Evolutionary conservation across 23 tunicate genomes (phyloP).

Genomic region (Clavelina lepadiformis): DNA sequence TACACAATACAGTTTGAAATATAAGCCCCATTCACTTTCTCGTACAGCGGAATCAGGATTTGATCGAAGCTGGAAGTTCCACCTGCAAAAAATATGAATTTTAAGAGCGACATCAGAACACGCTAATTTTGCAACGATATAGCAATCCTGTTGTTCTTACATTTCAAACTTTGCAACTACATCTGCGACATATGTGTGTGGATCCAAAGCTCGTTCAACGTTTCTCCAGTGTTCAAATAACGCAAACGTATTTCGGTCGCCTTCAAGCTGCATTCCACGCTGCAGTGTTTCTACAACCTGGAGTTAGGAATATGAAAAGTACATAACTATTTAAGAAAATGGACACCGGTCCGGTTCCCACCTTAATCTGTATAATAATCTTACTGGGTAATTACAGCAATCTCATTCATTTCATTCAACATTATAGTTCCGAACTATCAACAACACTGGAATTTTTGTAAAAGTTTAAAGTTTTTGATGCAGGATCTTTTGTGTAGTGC

Average conservation of each 20-base stretch:
- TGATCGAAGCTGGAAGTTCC: neutral
- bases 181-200: constrained; percentile 60
- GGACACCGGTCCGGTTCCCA: no score
- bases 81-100: neutral
- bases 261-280: constrained; percentile 84
- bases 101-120: no score
- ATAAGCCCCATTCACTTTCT: constrained; percentile 68
- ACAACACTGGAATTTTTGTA: no score
- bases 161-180: constrained; percentile 70
- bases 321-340: no score
- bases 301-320: no score
- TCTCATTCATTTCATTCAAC: no score
- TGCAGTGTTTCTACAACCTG: constrained; percentile 81
- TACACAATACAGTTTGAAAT: constrained; percentile 85
- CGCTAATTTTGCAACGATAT: neutral
- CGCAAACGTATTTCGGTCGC: constrained; percentile 73
- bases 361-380: no score
- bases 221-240: constrained; percentile 70
- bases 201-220: constrained; percentile 64
- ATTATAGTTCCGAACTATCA: no score
- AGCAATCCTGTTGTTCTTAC: constrained; percentile 16
- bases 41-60: constrained; percentile 19
- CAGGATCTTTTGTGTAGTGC: no score
- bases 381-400: no score
- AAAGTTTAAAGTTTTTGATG: no score